Conservation (phyloP, 2,797 vertebrate genomes). For the Peromyscus eremicus region DNA sequence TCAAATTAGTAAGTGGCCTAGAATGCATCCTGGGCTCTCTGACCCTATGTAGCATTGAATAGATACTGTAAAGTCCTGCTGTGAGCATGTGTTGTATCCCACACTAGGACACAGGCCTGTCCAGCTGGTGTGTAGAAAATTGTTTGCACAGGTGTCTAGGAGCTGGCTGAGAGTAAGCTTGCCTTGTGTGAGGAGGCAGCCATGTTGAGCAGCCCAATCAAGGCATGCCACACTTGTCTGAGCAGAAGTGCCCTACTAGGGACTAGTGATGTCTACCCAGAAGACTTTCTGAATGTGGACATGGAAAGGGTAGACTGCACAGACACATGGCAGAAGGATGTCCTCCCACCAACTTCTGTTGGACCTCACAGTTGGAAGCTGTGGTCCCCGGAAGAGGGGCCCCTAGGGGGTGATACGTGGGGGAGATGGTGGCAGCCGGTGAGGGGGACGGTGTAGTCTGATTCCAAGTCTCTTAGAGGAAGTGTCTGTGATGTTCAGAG, state of each 20-base stretch:
- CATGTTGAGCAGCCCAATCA: too few species aligned
- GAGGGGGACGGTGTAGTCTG: rapidly evolving
- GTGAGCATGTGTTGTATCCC: neutral
- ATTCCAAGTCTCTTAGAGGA: neutral
- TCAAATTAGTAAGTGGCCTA: neutral
- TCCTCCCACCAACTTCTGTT: rapidly evolving
- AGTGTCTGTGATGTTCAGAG: neutral
- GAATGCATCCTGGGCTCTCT: neutral
- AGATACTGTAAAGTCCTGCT: neutral
- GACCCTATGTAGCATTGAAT: neutral
- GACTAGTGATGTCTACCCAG: neutral
- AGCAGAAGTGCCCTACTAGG: neutral
- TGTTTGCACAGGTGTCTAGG: neutral
- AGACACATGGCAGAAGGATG: neutral
- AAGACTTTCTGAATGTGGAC: conserved; percentile 20
- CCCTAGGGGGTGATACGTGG: neutral
- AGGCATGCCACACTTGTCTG: neutral
- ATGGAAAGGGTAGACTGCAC: neutral
- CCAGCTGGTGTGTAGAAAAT: neutral
- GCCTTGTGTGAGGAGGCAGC: neutral
- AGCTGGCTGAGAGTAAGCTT: neutral
- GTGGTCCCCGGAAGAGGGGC: neutral
- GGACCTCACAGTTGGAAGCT: too few species aligned
- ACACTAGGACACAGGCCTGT: neutral
- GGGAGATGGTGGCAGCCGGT: neutral